Percentiles rank a stretch among this genome's conserved stretches.
phyloP scores from a whole-genome alignment of 2,888 invertebrate genomes.

The Diarsia rubi region DNA sequence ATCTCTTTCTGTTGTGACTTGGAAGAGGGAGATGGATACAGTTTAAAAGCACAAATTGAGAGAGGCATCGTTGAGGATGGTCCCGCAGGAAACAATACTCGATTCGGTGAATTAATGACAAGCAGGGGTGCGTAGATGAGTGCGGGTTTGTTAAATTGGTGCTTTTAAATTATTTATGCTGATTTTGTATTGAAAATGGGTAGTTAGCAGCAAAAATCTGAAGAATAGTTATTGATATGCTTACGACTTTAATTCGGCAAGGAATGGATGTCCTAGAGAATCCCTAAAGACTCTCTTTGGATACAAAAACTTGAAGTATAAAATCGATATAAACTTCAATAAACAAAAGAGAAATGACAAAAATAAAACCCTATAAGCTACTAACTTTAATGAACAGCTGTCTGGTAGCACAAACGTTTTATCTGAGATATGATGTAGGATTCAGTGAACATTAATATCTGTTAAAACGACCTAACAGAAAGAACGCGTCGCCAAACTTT shows the following conservation, averaged over 20 bases:
- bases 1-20: constrained; percentile 66
- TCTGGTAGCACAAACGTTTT: constrained; percentile 19
- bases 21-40: constrained; percentile 70
- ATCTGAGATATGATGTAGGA: constrained; percentile 3
- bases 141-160: constrained; percentile 51
- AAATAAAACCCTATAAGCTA: not conserved
- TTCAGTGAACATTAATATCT: constrained; percentile 41
- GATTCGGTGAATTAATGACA: constrained; percentile 88
- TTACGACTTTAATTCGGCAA: not conserved
- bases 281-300: not conserved
- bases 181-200: not conserved
- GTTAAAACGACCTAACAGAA: constrained; percentile 1
- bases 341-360: not conserved
- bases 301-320: not conserved
- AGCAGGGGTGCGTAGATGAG: constrained; percentile 78
- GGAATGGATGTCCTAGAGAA: not conserved
- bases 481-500: not conserved
- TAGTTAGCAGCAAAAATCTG: not conserved
- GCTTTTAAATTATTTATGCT: constrained; percentile 30
- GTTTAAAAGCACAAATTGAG: constrained; percentile 86
- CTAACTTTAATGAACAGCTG: constrained; percentile 17
- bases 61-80: constrained; percentile 83
- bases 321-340: not conserved
- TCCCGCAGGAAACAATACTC: constrained; percentile 89
- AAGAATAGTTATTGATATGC: not conserved